Percentiles rank a stretch among this genome's conserved stretches.
Conservation (phyloP, 23 tunicate genomes). For the Oikopleura dioica region DNA sequence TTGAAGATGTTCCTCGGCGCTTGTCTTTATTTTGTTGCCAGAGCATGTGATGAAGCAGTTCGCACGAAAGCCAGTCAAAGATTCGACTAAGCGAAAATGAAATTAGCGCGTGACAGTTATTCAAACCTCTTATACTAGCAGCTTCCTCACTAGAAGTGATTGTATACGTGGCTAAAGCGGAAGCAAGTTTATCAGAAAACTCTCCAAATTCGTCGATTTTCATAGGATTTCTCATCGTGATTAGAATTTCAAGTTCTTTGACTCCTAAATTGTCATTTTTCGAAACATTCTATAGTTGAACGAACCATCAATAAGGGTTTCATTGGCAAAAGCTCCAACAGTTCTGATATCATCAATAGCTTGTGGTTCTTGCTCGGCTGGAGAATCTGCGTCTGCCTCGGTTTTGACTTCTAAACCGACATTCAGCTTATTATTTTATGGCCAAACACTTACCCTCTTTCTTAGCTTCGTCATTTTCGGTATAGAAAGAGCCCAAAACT, state of each 20-base stretch:
- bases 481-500: too few species aligned
- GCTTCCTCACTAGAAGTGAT: background rate
- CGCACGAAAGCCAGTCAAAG: background rate
- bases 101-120: background rate
- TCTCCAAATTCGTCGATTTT: background rate
- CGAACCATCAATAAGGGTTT: background rate
- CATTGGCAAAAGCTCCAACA: background rate
- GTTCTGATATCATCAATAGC: background rate
- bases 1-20: background rate
- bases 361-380: background rate
- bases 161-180: background rate
- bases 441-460: too few species aligned
- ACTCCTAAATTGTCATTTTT: too few species aligned
- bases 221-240: background rate
- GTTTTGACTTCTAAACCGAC: too few species aligned
- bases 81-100: background rate
- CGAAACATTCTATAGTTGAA: too few species aligned
- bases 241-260: background rate
- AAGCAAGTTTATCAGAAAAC: background rate
- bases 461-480: too few species aligned
- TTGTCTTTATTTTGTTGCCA: background rate
- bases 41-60: background rate
- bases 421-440: too few species aligned
- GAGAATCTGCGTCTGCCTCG: background rate
- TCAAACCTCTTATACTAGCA: background rate